Conservation (phyloP, 2,797 vertebrate genomes). For the Semotilus atromaculatus region DNA sequence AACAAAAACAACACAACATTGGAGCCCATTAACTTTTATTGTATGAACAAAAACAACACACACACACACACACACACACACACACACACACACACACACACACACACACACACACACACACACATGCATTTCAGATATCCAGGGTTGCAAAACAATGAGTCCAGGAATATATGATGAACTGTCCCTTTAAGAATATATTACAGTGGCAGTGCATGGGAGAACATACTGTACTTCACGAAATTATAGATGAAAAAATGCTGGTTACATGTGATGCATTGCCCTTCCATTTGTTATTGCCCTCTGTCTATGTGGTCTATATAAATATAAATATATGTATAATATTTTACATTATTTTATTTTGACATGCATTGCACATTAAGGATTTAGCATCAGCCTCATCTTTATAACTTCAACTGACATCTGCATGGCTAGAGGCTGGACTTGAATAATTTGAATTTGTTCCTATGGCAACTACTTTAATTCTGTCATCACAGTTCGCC, state of each 20-base stretch:
- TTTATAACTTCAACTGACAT: constrained; percentile 5
- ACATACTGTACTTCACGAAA: not conserved
- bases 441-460: constrained; percentile 27
- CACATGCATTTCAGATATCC: too few relatives aligned
- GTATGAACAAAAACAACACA: not conserved
- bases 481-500: constrained; percentile 16
- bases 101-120: not conserved
- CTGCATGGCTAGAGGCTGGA: constrained; percentile 3
- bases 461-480: constrained; percentile 45
- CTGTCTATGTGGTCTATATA: not conserved
- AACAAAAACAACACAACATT: not conserved
- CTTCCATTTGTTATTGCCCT: not conserved
- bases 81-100: not conserved
- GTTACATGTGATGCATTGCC: not conserved
- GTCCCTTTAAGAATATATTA: not conserved
- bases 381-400: not conserved
- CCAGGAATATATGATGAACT: not conserved
- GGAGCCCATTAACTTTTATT: not conserved
- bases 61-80: not conserved
- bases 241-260: not conserved
- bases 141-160: not conserved
- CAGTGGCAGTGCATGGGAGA: not conserved
- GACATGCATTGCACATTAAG: not conserved
- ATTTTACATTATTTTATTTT: not conserved
- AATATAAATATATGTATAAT: not conserved